Conservation (phyloP, 2,888 invertebrate species). For the Plagiodera versicolora region DNA sequence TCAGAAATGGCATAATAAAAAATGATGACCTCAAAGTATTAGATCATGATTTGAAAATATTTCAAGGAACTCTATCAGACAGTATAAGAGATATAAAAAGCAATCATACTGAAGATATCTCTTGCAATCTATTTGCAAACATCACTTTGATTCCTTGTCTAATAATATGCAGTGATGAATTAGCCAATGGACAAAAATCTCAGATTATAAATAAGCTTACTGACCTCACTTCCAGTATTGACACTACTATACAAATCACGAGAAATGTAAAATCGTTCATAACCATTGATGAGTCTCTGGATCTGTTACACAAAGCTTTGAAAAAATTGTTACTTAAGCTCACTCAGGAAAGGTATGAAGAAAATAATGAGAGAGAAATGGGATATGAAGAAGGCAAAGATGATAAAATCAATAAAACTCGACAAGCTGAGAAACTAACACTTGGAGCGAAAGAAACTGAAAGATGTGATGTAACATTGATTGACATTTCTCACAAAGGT, state of each 20-base stretch:
- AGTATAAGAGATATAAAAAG: conserved; percentile 17
- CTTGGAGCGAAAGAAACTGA: no score
- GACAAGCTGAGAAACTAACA: no score
- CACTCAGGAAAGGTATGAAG: conserved; percentile 18
- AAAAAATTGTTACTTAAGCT: conserved; percentile 15
- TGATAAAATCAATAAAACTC: no score
- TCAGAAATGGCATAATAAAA: conserved; percentile 12
- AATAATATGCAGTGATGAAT: background rate
- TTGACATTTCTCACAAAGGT: no score
- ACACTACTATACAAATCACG: conserved; percentile 9
- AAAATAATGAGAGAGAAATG: conserved; percentile 22
- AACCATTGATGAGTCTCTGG: conserved; percentile 17
- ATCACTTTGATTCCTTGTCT: background rate
- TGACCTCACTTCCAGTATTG: conserved; percentile 13
- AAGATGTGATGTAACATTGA: no score
- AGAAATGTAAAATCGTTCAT: conserved; percentile 12
- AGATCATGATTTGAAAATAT: conserved; percentile 16
- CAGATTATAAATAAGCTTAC: conserved; percentile 7
- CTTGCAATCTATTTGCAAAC: conserved; percentile 9
- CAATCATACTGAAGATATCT: conserved; percentile 14
- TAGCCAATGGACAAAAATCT: background rate
- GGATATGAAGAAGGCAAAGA: no score
- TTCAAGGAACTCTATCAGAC: conserved; percentile 25
- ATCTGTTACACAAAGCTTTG: conserved; percentile 15
- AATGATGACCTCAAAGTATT: conserved; percentile 16